Conservation (phyloP, 2,113 vertebrate species). For the Coreoperca whiteheadi region DNA sequence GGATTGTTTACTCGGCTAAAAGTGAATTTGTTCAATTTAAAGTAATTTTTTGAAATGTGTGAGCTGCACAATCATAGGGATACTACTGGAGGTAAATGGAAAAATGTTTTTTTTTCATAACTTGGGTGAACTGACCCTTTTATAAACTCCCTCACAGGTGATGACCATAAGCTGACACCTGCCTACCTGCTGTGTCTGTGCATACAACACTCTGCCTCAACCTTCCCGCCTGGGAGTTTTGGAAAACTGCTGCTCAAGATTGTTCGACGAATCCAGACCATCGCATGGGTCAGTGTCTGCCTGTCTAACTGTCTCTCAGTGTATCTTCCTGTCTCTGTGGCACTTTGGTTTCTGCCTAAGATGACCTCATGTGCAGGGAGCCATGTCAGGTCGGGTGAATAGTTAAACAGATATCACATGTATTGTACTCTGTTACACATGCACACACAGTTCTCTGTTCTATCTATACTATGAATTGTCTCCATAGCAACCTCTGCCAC, state of each 20-base stretch:
- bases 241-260: slow-evolving; percentile 94
- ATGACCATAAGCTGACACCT: slow-evolving; percentile 92
- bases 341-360: slow-evolving; percentile 37
- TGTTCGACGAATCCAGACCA: slow-evolving; percentile 89
- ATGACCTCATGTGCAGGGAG: slow-evolving; percentile 44
- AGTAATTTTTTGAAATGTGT: too few species aligned
- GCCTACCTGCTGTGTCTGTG: slow-evolving; percentile 96
- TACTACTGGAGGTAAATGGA: not conserved
- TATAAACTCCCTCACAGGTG: slow-evolving; percentile 69
- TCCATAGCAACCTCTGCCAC: slow-evolving; percentile 1
- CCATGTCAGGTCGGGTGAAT: slow-evolving; percentile 62
- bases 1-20: not conserved
- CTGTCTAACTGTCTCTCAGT: slow-evolving; percentile 1
- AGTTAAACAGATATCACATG: slow-evolving; percentile 53
- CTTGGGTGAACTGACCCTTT: not conserved
- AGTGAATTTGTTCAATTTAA: not conserved
- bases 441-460: not conserved
- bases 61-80: not conserved
- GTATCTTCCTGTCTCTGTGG: slow-evolving; percentile 3
- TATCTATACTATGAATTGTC: not conserved
- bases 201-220: slow-evolving; percentile 92
- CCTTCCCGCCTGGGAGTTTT: slow-evolving; percentile 89
- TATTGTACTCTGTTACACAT: slow-evolving; percentile 37
- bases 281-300: slow-evolving; percentile 91
- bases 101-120: slow-evolving; percentile 2